Evolutionary conservation across 2,113 vertebrate species (phyloP).

Genomic region (Empidonax alnorum): DNA sequence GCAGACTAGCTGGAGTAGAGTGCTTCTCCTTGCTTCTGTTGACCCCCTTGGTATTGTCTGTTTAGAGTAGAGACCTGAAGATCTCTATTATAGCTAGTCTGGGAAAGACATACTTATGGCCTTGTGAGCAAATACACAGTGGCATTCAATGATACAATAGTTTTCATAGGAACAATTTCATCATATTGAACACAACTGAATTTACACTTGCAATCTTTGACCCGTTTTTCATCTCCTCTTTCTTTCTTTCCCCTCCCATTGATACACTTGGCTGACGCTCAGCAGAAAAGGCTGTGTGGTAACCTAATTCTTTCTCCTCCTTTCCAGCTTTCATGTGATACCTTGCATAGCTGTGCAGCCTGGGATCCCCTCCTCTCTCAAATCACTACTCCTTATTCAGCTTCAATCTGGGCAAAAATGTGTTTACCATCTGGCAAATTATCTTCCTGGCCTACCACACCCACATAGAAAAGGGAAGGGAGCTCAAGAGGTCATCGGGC

Average conservation of each 20-base stretch:
- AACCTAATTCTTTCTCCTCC: neutral
- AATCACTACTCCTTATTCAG: conserved; percentile 2
- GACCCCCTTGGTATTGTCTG: conserved; percentile 52
- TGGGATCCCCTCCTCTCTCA: neutral
- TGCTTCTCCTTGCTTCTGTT: conserved; percentile 62
- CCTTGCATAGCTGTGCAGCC: neutral
- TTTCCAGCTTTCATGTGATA: neutral
- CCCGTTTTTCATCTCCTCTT: conserved; percentile 43
- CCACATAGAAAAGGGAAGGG: neutral
- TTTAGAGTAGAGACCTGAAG: conserved; percentile 38
- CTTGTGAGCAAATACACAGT: conserved; percentile 36
- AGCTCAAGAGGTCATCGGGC: conserved; percentile 51
- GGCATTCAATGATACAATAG: neutral
- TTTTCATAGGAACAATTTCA: conserved; percentile 56
- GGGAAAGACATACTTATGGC: conserved; percentile 59
- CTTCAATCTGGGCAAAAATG: conserved; percentile 45
- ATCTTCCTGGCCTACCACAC: conserved; percentile 31
- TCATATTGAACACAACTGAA: conserved; percentile 48
- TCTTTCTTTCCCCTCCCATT: neutral
- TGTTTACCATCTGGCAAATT: conserved; percentile 65
- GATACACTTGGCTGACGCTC: neutral
- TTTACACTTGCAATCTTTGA: conserved; percentile 58
- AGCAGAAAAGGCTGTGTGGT: conserved; percentile 10
- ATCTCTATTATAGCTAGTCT: conserved; percentile 49
- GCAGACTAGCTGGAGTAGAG: conserved; percentile 43